Percentiles rank a stretch among this genome's conserved stretches.
Conservation (phyloP, 35 echinoderm and acorn worm species). For the Strongylocentrotus purpuratus region DNA sequence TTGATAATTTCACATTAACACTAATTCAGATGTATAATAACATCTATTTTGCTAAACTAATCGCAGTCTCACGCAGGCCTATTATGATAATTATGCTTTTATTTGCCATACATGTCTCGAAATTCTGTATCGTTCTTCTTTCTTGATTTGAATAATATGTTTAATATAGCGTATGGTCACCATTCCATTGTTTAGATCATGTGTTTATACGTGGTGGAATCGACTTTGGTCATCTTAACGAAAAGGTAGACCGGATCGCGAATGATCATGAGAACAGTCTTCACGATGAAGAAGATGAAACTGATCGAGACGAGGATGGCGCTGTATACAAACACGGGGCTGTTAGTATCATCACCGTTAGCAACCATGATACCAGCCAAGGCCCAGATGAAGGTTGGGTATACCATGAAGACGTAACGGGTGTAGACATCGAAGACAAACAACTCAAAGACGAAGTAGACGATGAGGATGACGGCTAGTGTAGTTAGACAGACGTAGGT, state of each 20-base stretch:
- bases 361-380: slow-evolving; percentile 54
- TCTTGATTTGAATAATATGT: too few relatives aligned
- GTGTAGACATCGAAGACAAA: slow-evolving; percentile 54
- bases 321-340: background rate
- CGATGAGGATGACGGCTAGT: slow-evolving; percentile 36
- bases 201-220: background rate
- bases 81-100: too few relatives aligned
- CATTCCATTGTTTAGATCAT: too few relatives aligned
- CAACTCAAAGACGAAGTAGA: slow-evolving; percentile 59
- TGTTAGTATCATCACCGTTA: slow-evolving; percentile 20
- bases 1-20: too few relatives aligned
- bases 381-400: slow-evolving; percentile 58
- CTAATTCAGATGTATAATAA: too few relatives aligned
- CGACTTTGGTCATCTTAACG: background rate
- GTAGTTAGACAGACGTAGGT: slow-evolving; percentile 39
- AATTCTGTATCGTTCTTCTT: too few relatives aligned
- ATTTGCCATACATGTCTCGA: too few relatives aligned
- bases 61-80: too few relatives aligned
- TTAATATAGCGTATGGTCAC: too few relatives aligned
- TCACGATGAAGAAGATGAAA: slow-evolving; percentile 46
- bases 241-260: slow-evolving; percentile 42
- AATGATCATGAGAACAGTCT: slow-evolving; percentile 46
- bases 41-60: too few relatives aligned
- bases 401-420: slow-evolving; percentile 68
- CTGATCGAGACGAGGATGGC: slow-evolving; percentile 15